These are phyloP conservation scores for Drosophila sulfurigaster DNA, from an alignment of 1,140 invertebrate genomes.

Conservation along the genomic window DNA sequence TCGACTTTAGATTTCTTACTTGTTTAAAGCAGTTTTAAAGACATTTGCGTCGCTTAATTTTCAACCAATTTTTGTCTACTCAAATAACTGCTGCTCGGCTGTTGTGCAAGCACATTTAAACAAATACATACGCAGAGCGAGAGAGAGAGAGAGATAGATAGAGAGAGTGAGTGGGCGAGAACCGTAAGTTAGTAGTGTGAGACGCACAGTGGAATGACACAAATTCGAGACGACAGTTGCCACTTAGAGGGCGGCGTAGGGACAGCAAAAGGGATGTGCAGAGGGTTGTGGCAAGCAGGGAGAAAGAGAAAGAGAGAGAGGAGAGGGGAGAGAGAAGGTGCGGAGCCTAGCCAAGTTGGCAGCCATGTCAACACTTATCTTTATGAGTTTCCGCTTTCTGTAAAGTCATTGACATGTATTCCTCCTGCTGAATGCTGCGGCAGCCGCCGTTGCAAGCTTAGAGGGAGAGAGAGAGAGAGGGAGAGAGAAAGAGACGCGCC, in stretches of 20 bases:
- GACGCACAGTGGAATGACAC: slow-evolving; percentile 61
- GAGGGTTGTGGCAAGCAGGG: too few relatives aligned
- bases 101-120: slow-evolving; percentile 38
- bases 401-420: slow-evolving; percentile 84
- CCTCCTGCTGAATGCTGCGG: slow-evolving; percentile 39
- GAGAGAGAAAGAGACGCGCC: background rate
- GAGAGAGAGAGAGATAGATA: slow-evolving; percentile 16
- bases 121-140: slow-evolving; percentile 30
- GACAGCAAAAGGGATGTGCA: background rate
- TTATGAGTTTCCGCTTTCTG: slow-evolving; percentile 84
- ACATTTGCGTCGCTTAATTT: too few relatives aligned
- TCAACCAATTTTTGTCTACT: slow-evolving; percentile 20
- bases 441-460: slow-evolving; percentile 34
- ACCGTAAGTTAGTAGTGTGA: slow-evolving; percentile 5
- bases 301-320: background rate
- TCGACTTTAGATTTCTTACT: too few relatives aligned
- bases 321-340: slow-evolving; percentile 12
- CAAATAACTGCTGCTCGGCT: slow-evolving; percentile 29
- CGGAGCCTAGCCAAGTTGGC: slow-evolving; percentile 66
- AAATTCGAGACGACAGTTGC: slow-evolving; percentile 77
- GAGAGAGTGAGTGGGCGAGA: slow-evolving; percentile 15
- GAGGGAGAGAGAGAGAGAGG: background rate
- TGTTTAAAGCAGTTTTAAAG: too few relatives aligned
- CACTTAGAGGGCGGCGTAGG: slow-evolving; percentile 59
- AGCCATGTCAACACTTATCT: slow-evolving; percentile 84